These are phyloP conservation scores for Congeria kusceri DNA, from an alignment of 2,888 invertebrate genomes.

Conservation along the genomic window DNA sequence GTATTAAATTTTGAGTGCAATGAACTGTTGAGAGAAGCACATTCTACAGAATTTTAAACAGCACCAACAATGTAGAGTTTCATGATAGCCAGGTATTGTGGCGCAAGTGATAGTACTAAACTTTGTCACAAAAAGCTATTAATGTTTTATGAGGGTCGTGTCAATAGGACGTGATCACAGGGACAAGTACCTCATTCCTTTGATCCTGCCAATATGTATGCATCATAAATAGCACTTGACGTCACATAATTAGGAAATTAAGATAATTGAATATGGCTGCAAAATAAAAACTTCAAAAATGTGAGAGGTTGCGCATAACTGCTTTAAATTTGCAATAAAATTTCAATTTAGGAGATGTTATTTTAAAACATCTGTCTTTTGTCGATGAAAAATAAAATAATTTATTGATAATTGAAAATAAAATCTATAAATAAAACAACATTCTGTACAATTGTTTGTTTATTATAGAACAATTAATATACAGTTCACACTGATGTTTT, in stretches of 20 bases:
- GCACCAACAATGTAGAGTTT: no score
- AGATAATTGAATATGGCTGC: constrained; percentile 19
- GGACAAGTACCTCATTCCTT: constrained; percentile 43
- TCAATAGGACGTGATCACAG: constrained; percentile 47
- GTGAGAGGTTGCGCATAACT: not conserved
- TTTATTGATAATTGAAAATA: no score
- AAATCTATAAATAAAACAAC: no score
- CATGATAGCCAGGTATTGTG: no score
- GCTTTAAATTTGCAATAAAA: not conserved
- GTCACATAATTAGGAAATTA: constrained; percentile 48
- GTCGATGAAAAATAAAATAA: no score
- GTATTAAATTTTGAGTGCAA: no score
- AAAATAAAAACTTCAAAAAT: constrained; percentile 2
- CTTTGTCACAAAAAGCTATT: constrained; percentile 6
- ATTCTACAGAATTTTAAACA: no score
- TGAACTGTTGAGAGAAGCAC: no score
- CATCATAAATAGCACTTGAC: constrained; percentile 48
- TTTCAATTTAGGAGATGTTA: constrained; percentile 8
- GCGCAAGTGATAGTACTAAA: no score
- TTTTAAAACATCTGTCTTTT: not conserved
- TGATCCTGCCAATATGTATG: constrained; percentile 44
- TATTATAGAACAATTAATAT: no score
- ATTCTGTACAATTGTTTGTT: no score
- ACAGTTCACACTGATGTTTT: no score
- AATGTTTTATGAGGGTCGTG: constrained; percentile 32